Conservation (phyloP, 2,888 invertebrate species). For the Alitta virens region DNA sequence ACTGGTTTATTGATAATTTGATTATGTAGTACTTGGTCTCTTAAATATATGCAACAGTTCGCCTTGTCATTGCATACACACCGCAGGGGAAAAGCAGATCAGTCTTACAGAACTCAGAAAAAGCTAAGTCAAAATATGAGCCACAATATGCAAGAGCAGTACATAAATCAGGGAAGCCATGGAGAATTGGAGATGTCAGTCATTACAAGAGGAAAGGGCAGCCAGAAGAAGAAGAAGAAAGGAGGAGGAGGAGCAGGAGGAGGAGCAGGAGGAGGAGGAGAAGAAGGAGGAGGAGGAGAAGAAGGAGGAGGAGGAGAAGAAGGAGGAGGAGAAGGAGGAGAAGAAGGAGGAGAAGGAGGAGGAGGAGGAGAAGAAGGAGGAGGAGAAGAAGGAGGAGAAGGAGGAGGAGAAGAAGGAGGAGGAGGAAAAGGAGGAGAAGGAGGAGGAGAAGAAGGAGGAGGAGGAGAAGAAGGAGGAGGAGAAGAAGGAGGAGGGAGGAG, state of each 20-base stretch:
- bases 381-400: not conserved
- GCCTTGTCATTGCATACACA: no score
- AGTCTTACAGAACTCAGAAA: no score
- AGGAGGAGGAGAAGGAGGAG: not conserved
- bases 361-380: not conserved
- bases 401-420: not conserved
- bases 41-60: no score
- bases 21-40: no score
- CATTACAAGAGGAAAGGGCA: not conserved
- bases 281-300: not conserved
- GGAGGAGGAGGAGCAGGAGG: not conserved
- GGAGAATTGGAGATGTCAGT: no score
- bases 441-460: constrained; percentile 1
- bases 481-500: not conserved
- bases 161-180: no score
- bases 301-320: not conserved
- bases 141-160: no score
- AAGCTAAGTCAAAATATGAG: no score
- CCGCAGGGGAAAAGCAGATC: no score
- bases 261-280: not conserved
- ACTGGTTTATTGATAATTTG: no score
- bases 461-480: not conserved
- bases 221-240: not conserved
- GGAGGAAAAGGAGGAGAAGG: not conserved
- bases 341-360: not conserved